phyloP scores from a whole-genome alignment of 2,797 vertebrate genomes.

The Amazonetta brasiliensis region DNA sequence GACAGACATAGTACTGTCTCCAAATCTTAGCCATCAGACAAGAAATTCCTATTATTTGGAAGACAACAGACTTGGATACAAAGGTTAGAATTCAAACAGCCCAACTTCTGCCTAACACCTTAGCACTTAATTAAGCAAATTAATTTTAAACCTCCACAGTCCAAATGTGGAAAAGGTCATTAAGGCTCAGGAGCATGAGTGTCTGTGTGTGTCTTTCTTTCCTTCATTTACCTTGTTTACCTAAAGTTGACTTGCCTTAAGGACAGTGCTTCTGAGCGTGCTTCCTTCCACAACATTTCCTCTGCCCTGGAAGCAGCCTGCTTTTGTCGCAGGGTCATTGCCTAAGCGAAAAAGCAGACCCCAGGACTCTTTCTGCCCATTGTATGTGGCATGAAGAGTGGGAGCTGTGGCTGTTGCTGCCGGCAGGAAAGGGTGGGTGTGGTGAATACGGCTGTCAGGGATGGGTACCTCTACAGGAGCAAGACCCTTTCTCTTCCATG shows the following conservation, averaged over 20 bases:
- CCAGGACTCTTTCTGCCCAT: background rate
- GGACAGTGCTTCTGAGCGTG: accelerated
- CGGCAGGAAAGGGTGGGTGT: too few species aligned
- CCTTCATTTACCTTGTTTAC: background rate
- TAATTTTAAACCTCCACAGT: background rate
- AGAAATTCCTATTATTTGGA: background rate
- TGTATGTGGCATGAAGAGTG: background rate
- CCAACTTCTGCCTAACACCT: background rate
- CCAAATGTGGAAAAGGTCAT: background rate
- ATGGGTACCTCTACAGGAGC: background rate
- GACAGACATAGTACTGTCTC: background rate
- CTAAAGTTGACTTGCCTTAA: background rate
- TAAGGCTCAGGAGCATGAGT: background rate
- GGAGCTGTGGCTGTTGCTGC: background rate
- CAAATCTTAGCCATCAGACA: background rate
- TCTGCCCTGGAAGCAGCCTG: background rate
- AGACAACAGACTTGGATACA: accelerated
- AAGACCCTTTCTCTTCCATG: background rate
- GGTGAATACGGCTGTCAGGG: background rate
- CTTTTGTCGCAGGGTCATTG: background rate
- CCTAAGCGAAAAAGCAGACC: background rate
- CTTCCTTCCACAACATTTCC: background rate
- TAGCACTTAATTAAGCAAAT: background rate
- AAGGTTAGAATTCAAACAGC: background rate
- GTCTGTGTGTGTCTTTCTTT: background rate